Percentiles rank a stretch among this genome's conserved stretches.
These are phyloP conservation scores for Euwallacea fornicatus DNA, from an alignment of 1,140 invertebrate species.

Conservation along the genomic window DNA sequence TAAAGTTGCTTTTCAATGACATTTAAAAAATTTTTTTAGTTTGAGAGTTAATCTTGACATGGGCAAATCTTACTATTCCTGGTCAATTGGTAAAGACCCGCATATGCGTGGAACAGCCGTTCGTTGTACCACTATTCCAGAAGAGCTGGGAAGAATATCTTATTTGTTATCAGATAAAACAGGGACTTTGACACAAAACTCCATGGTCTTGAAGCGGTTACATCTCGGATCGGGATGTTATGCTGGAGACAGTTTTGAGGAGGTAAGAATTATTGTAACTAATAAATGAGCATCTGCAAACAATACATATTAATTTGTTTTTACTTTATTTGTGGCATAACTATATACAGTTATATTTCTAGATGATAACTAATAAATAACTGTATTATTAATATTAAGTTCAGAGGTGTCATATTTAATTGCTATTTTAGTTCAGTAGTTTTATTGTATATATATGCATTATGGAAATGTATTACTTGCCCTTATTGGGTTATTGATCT, in stretches of 20 bases:
- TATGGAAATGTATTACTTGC: too few relatives aligned
- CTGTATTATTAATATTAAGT: too few relatives aligned
- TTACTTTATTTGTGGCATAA: too few relatives aligned
- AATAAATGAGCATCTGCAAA: background rate
- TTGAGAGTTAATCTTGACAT: constrained; percentile 97
- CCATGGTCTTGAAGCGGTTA: constrained; percentile 96
- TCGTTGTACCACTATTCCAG: constrained; percentile 97
- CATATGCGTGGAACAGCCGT: constrained; percentile 95
- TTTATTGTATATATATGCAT: too few relatives aligned
- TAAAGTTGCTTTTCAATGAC: constrained; percentile 33
- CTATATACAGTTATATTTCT: too few relatives aligned
- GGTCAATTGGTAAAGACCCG: constrained; percentile 92
- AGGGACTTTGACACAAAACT: constrained; percentile 97
- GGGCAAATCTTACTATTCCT: constrained; percentile 97
- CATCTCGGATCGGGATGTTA: constrained; percentile 90
- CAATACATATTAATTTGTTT: too few relatives aligned
- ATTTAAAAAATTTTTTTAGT: constrained; percentile 58
- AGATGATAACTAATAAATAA: too few relatives aligned
- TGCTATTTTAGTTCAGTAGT: too few relatives aligned
- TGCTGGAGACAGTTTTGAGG: constrained; percentile 84
- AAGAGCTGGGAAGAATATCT: constrained; percentile 95
- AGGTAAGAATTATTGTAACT: constrained; percentile 58
- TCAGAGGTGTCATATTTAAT: too few relatives aligned
- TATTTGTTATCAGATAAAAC: constrained; percentile 98
- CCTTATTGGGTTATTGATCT: too few relatives aligned